phyloP scores from a whole-genome alignment of 1,140 invertebrate species.

The Drosophila sulfurigaster region DNA sequence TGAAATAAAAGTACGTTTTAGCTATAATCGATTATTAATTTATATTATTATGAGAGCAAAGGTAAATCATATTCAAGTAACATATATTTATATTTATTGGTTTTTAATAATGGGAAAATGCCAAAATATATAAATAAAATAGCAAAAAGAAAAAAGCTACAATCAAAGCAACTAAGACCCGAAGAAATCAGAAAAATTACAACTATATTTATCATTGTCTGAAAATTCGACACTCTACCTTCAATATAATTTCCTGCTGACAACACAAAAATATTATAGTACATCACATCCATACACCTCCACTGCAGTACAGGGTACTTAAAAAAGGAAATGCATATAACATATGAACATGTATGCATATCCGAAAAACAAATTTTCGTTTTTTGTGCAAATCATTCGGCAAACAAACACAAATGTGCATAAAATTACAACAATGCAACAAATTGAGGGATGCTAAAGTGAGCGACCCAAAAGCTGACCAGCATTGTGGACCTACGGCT shows the following conservation, averaged over 20 bases:
- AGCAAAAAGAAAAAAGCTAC: no score
- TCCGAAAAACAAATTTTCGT: constrained; percentile 72
- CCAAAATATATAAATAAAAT: no score
- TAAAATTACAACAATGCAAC: constrained; percentile 79
- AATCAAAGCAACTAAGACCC: no score
- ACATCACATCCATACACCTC: neutral
- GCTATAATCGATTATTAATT: no score
- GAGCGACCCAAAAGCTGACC: constrained; percentile 25
- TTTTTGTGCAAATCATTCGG: constrained; percentile 79
- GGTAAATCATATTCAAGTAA: no score
- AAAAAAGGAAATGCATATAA: constrained; percentile 6
- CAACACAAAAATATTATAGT: constrained; percentile 1
- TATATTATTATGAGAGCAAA: neutral
- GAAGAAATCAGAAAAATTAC: no score
- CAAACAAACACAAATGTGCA: constrained; percentile 83
- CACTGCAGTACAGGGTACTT: neutral
- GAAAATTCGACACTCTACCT: no score
- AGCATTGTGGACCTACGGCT: constrained; percentile 16
- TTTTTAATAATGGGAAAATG: no score
- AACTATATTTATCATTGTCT: no score
- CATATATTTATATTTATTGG: no score
- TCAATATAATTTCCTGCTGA: no score
- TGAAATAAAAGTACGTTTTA: no score
- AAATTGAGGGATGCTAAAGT: constrained; percentile 74
- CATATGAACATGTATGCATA: constrained; percentile 35